Evolutionary conservation across 2,113 vertebrate genomes (phyloP).

Genomic region (Charina bottae): DNA sequence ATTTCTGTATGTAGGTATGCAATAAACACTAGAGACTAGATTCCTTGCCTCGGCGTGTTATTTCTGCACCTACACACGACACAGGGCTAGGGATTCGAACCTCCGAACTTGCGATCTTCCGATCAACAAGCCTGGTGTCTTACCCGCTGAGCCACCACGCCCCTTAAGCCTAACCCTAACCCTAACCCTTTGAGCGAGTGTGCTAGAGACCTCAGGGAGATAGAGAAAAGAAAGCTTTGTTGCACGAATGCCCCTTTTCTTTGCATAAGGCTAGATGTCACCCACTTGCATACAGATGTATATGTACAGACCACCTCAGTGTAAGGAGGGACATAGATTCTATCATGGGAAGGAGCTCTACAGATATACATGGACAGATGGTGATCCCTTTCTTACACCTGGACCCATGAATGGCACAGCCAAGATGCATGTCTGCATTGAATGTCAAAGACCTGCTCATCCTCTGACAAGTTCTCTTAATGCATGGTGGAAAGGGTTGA

Average conservation of each 20-base stretch:
- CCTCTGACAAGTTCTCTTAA: background rate
- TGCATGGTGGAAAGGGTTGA: background rate
- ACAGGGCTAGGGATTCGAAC: too few relatives aligned
- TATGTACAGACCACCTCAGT: background rate
- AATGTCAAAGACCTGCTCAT: background rate
- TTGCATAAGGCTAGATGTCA: background rate
- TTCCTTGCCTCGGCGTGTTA: too few relatives aligned
- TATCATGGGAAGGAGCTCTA: background rate
- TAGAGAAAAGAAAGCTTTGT: background rate
- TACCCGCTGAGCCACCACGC: too few relatives aligned
- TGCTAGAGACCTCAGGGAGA: background rate
- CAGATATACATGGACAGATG: background rate
- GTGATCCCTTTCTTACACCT: background rate
- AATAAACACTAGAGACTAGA: too few relatives aligned
- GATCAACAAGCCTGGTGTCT: too few relatives aligned
- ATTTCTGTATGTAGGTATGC: too few relatives aligned
- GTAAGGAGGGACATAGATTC: background rate
- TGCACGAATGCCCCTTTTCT: background rate
- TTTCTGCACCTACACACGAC: too few relatives aligned
- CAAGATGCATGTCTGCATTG: background rate
- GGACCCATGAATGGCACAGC: background rate
- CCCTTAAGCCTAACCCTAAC: too few relatives aligned
- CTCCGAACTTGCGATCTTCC: too few relatives aligned
- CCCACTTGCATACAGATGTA: background rate
- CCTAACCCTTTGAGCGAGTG: background rate